Evolutionary conservation across 2,113 vertebrate genomes (phyloP).

Genomic region (Datnioides undecimradiatus): DNA sequence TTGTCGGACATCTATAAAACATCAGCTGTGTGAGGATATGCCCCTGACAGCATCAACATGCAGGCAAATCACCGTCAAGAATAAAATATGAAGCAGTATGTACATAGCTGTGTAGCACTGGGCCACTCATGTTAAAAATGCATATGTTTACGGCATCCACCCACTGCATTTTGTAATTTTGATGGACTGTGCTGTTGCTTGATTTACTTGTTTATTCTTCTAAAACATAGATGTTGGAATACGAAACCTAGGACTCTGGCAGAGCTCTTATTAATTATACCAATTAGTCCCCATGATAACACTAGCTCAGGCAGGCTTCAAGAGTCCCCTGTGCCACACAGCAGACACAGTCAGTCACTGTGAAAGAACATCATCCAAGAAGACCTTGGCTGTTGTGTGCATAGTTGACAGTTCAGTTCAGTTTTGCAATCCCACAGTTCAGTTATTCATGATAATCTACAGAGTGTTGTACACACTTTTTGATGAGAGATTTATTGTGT

Average conservation of each 20-base stretch:
- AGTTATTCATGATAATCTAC: too few species aligned
- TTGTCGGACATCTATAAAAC: constrained; percentile 67
- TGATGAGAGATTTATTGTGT: too few species aligned
- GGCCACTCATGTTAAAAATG: constrained; percentile 48
- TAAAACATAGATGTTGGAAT: neutral
- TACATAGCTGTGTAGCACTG: too few species aligned
- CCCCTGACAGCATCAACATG: constrained; percentile 31
- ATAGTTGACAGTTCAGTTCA: too few species aligned
- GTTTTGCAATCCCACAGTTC: too few species aligned
- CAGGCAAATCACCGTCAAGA: constrained; percentile 39
- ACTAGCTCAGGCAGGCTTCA: neutral
- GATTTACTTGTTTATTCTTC: neutral
- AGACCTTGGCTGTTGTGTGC: too few species aligned
- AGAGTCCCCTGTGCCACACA: too few species aligned
- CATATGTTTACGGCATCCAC: constrained; percentile 19
- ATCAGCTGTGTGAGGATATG: constrained; percentile 43
- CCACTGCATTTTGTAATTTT: constrained; percentile 13
- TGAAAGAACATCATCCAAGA: too few species aligned
- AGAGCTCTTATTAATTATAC: neutral
- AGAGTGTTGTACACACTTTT: too few species aligned
- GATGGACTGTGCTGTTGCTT: constrained; percentile 11
- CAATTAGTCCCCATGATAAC: neutral
- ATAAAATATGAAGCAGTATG: constrained; percentile 71
- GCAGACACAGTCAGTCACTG: too few species aligned
- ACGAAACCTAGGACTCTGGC: neutral